phyloP scores from a whole-genome alignment of 2,797 vertebrate genomes.

The Rhinella marina region DNA sequence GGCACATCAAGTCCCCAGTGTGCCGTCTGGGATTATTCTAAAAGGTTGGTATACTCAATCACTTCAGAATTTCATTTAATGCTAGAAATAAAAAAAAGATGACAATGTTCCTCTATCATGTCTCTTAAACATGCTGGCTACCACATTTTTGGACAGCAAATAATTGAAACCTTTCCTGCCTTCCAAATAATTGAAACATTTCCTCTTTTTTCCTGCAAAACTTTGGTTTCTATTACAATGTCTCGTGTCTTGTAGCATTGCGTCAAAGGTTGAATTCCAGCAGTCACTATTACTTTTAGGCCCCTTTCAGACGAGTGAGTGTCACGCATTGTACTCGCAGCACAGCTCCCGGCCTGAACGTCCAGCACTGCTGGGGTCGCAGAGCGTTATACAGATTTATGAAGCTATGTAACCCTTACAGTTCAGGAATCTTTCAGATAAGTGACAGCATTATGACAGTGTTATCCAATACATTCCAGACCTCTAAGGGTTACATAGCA shows the following conservation, averaged over 20 bases:
- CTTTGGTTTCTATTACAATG: not conserved
- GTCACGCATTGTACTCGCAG: too few relatives aligned
- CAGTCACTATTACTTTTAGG: not conserved
- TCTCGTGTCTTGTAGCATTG: not conserved
- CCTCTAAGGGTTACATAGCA: too few relatives aligned
- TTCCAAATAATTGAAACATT: not conserved
- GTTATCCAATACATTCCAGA: too few relatives aligned
- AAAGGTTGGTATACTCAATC: constrained; percentile 82
- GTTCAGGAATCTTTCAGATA: too few relatives aligned
- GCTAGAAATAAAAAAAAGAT: not conserved
- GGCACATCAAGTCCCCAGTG: constrained; percentile 93
- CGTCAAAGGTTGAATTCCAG: constrained; percentile 17
- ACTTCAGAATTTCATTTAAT: not conserved
- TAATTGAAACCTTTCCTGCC: not conserved
- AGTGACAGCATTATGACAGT: too few relatives aligned
- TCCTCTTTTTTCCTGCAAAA: not conserved
- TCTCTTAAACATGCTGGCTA: not conserved
- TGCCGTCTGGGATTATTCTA: constrained; percentile 93
- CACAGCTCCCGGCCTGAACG: too few relatives aligned
- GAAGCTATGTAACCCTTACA: too few relatives aligned
- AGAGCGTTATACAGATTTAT: too few relatives aligned
- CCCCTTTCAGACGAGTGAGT: too few relatives aligned
- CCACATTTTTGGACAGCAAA: not conserved
- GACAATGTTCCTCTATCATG: not conserved
- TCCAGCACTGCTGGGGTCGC: too few relatives aligned